Evolutionary conservation across 2,888 invertebrate genomes (phyloP).

Genomic region (Agriopis marginaria): DNA sequence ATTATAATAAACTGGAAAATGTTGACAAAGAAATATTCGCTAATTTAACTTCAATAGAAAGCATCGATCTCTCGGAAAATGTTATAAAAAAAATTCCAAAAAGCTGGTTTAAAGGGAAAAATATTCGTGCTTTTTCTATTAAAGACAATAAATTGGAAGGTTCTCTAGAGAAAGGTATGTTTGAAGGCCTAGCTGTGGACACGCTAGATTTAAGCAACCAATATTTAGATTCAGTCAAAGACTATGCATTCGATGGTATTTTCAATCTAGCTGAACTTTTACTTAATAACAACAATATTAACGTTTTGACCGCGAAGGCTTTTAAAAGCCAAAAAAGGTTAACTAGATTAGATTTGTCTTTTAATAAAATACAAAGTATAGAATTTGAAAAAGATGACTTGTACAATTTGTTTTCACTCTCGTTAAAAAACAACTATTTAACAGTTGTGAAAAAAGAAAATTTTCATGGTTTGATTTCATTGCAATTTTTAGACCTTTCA

Average conservation of each 20-base stretch:
- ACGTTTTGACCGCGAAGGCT: conserved; percentile 53
- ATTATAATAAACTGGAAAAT: conserved; percentile 57
- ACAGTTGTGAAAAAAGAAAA: conserved; percentile 54
- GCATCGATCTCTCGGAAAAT: conserved; percentile 63
- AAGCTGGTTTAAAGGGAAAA: conserved; percentile 62
- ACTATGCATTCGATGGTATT: conserved; percentile 66
- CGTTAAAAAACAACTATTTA: conserved; percentile 62
- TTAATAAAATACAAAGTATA: conserved; percentile 62
- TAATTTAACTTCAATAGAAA: conserved; percentile 46
- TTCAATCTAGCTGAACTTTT: conserved; percentile 52
- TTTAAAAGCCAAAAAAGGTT: conserved; percentile 59
- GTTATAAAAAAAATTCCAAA: conserved; percentile 58
- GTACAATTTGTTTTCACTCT: conserved; percentile 54
- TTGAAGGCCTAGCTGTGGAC: conserved; percentile 62
- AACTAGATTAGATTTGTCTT: conserved; percentile 62
- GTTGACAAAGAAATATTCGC: conserved; percentile 55
- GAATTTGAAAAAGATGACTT: conserved; percentile 63
- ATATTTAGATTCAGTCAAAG: conserved; percentile 57
- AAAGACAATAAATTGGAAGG: conserved; percentile 61
- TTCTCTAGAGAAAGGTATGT: conserved; percentile 58
- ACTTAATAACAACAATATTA: conserved; percentile 64
- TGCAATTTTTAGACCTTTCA: conserved; percentile 67
- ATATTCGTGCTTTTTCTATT: conserved; percentile 58
- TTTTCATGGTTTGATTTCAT: conserved; percentile 53
- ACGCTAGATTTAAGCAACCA: conserved; percentile 64